Conservation (phyloP, 2,888 invertebrate species). For the Acholoe squamosa region DNA sequence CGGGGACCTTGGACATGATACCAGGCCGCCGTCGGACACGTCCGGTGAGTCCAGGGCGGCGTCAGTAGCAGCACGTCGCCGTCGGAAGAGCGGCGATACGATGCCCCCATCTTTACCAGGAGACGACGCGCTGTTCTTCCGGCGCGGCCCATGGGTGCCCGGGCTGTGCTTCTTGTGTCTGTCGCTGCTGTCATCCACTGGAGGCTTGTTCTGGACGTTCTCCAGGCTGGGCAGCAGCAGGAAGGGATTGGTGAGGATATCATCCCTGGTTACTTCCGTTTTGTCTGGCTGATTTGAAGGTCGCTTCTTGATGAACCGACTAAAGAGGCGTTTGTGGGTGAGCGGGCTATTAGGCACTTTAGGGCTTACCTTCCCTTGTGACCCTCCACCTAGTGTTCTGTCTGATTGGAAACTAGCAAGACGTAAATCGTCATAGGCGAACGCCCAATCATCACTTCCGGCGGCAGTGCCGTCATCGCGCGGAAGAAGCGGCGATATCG, state of each 20-base stretch:
- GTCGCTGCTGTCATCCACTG: neutral
- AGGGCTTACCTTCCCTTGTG: neutral
- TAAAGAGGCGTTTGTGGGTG: neutral
- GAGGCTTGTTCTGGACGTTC: neutral
- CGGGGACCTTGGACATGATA: neutral
- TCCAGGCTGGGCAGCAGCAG: slow-evolving; percentile 10
- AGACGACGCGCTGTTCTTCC: neutral
- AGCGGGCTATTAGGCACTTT: slow-evolving; percentile 20
- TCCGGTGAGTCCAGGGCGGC: neutral
- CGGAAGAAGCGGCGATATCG: neutral
- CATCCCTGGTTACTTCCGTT: neutral
- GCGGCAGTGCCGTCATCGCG: neutral
- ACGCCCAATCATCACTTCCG: neutral
- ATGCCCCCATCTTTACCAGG: neutral
- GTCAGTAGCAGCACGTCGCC: neutral
- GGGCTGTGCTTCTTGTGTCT: neutral
- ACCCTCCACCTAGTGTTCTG: neutral
- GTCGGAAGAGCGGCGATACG: neutral
- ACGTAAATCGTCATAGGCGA: neutral
- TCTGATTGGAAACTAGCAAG: neutral
- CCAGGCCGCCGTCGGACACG: neutral
- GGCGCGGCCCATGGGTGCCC: neutral
- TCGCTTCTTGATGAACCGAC: slow-evolving; percentile 24
- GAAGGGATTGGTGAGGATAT: neutral
- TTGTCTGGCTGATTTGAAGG: neutral